Conservation (phyloP, 2,113 vertebrate species). For the Grus americana region DNA sequence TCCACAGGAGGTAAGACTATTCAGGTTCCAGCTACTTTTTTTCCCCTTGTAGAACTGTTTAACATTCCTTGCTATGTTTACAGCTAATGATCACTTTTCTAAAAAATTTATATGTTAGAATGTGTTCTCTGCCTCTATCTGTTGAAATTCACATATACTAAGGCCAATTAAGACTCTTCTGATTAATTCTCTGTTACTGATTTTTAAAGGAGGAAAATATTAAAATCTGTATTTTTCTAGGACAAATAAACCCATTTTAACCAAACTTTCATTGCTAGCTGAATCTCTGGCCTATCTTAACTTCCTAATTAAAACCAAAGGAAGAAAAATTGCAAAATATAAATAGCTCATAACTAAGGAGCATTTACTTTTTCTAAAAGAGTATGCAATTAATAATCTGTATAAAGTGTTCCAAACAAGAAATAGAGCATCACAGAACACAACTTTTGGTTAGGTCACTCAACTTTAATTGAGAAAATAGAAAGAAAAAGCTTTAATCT, state of each 20-base stretch:
- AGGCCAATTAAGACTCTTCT: background rate
- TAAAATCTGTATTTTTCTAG: background rate
- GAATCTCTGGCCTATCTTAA: background rate
- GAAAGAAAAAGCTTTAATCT: background rate
- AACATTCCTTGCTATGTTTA: background rate
- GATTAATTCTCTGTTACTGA: background rate
- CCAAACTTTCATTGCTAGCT: background rate
- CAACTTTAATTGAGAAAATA: background rate
- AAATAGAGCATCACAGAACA: background rate
- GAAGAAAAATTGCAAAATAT: background rate
- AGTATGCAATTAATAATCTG: background rate
- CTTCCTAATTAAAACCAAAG: background rate
- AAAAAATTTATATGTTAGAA: background rate
- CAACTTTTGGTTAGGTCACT: background rate
- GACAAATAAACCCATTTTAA: background rate
- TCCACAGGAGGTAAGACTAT: background rate
- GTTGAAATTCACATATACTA: background rate
- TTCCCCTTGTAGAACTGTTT: fast-evolving
- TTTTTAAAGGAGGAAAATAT: background rate
- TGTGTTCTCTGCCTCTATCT: background rate
- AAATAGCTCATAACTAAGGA: background rate
- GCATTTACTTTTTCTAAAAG: background rate
- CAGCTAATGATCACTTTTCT: background rate
- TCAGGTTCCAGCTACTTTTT: background rate
- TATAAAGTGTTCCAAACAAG: background rate